Base-by-base conservation (phyloP, 2,797 vertebrate species). In the Characodon lateralis region DNA sequence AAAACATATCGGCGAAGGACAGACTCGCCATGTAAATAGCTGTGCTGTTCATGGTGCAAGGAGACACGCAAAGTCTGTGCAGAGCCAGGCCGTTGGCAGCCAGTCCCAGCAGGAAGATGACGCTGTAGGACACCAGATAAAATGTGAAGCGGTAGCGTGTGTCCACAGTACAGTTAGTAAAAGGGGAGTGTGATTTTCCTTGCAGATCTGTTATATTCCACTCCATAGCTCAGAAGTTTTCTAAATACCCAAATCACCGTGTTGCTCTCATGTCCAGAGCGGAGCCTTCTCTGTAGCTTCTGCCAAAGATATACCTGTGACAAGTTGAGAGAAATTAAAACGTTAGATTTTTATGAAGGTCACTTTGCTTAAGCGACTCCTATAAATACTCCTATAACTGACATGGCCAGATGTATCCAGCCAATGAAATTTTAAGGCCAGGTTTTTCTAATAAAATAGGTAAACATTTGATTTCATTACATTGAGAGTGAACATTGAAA, bases 131-230 rank as follows among this genome's bases (percentile, higher is more conserved):
- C 78, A 94, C 91, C 82, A 94, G 92, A 58, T 94, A 94, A 85
- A 94, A 95, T 72, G 85, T 88, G 77, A 94, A 96, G 77, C 92
- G 93, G 83, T 94, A 95, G 89, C 89, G 95, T 50, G 85, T 94
- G 86, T 96, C 91, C 79, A 94, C 83, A 0, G 88, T 93, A 86
- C 95, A 95, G 91, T 94, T 94, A 1, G 78, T 73, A 46, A 72
- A 80, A 66, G 58, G 6, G 1, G 70, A 63, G 55, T 35, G 13
- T 0, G 78, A 51, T 26, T 58, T 72, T 1, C 26, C 48, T 28
- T 70, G 65, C 39, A 28, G 72, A 9, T 85, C 78, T 3, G 89
- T 95, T 35, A 28, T 83, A 41, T 96, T 96, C 78, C 82, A 84
- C 71, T 93, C 91, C 95, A 95, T 95, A 56, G 50, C 55, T 43